These are phyloP conservation scores for Ormyrus rosae DNA, from an alignment of 2,888 invertebrate genomes.

Conservation along the genomic window DNA sequence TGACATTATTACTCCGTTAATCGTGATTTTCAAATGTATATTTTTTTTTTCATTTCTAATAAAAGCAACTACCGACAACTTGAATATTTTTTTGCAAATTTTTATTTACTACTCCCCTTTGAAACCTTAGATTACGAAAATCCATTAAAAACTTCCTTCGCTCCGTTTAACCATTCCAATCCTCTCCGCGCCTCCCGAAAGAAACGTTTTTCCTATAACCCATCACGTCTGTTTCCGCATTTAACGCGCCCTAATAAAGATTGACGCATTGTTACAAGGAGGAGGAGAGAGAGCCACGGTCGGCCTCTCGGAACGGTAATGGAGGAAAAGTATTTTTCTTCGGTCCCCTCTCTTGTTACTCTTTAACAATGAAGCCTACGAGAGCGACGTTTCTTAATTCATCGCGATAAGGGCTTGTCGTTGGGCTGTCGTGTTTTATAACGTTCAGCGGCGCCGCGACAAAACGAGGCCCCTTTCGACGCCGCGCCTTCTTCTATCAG, in stretches of 20 bases:
- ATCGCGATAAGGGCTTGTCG: constrained; percentile 34
- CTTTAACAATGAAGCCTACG: background rate
- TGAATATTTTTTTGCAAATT: too few species aligned
- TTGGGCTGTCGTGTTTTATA: constrained; percentile 37
- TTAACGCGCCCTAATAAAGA: constrained; percentile 41
- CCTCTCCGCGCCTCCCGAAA: too few species aligned
- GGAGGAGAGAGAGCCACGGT: background rate
- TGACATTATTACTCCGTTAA: too few species aligned
- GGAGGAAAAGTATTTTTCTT: constrained; percentile 10
- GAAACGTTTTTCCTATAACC: too few species aligned
- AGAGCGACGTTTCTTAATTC: constrained; percentile 27
- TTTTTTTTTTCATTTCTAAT: too few species aligned
- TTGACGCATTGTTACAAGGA: constrained; percentile 31
- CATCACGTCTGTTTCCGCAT: background rate
- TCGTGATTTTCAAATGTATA: too few species aligned
- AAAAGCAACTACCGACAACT: too few species aligned
- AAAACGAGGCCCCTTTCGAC: constrained; percentile 14
- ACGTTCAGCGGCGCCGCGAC: background rate
- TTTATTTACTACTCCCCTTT: too few species aligned
- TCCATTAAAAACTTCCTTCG: too few species aligned
- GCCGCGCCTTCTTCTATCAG: background rate
- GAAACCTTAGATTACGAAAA: too few species aligned
- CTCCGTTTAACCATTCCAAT: too few species aligned
- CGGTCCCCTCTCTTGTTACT: background rate
- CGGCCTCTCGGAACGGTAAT: background rate